Conservation (phyloP, 2,113 vertebrate genomes). For the Benitochromis conjunctus region DNA sequence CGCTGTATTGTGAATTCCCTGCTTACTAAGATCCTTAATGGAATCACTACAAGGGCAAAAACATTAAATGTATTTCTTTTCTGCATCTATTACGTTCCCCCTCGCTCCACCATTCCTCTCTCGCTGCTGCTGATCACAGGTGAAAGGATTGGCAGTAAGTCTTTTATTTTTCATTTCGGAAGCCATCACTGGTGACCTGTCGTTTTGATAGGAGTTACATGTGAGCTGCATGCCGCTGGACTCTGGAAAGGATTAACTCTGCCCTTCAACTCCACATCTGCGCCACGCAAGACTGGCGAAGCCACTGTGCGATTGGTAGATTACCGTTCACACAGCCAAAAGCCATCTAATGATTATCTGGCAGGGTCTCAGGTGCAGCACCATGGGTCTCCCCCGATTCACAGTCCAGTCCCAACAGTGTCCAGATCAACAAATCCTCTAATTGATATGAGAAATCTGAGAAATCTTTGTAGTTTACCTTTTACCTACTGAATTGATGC, state of each 20-base stretch:
- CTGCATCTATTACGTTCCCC: background rate
- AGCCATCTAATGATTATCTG: slow-evolving; percentile 47
- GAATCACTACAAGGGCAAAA: slow-evolving; percentile 59
- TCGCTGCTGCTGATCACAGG: slow-evolving; percentile 29
- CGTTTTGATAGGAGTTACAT: slow-evolving; percentile 45
- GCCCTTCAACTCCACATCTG: slow-evolving; percentile 59
- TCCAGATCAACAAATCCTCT: background rate
- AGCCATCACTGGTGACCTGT: background rate
- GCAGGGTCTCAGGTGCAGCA: slow-evolving; percentile 4
- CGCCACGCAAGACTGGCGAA: slow-evolving; percentile 27
- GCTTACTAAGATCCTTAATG: slow-evolving; percentile 61
- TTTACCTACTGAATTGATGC: background rate
- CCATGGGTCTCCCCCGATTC: background rate
- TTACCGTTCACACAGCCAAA: slow-evolving; percentile 43
- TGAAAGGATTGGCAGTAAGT: slow-evolving; percentile 5
- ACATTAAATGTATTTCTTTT: slow-evolving; percentile 18
- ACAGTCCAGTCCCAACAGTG: background rate
- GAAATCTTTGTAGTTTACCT: background rate
- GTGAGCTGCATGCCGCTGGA: background rate
- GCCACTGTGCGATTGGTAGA: slow-evolving; percentile 43
- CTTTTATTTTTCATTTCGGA: slow-evolving; percentile 34
- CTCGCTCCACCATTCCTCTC: background rate
- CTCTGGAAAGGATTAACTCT: slow-evolving; percentile 50
- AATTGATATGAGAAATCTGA: background rate
- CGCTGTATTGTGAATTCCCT: slow-evolving; percentile 49